Evolutionary conservation across 2,888 invertebrate species (phyloP), one percentile per base, ranked within the genome.

Genomic region (Conus canariensis): DNA sequence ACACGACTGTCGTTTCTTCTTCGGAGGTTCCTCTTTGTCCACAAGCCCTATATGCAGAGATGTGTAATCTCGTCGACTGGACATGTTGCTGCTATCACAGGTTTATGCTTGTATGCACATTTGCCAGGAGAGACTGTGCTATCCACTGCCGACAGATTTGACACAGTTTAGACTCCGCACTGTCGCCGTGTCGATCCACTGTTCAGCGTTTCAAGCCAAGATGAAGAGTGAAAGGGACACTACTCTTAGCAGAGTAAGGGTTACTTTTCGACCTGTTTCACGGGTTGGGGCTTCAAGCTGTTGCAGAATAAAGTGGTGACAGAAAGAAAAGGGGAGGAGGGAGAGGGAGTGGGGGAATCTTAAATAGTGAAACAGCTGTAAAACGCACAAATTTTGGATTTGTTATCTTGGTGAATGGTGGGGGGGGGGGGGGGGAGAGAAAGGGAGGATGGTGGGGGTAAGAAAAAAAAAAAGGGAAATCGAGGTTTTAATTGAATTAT

Each of bases 11-110:
- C 60, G 86, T 22, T 87, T 88, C 80, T 70, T 88, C 80, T 70
- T 88, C 70, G 67, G 64, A 12, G 30, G 14, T 45, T 88, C 87
- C 16, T 88, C 87, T 7, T 45, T 88, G 82, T n/a, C 85, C 22
- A 74, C 83, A 19, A 87, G 80, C 87, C 87, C 87, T 56, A 87
- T 86, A 30, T 90, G 58, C 64, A 87, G 70, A 30, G 90, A 19
- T 82, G 90, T 88, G 56, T 83, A 88, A 25, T 90, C 87, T 30
- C 87, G 87, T 56, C 89, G 89, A 67, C 77, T 85, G 25, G 85
- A 89, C 89, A 89, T 89, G 5, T 19, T 85, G 22, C 7, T 86
- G 16, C n/a, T 45, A 67, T 86, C 67, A 60, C 67, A 59, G 77
- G 77, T 30, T 80, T 30, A 45, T 16, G 77, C 30, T 4, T 25